Evolutionary conservation across 2,888 invertebrate species (phyloP), one percentile per base, ranked within the genome.

Genomic region (Odontothrips loti): DNA sequence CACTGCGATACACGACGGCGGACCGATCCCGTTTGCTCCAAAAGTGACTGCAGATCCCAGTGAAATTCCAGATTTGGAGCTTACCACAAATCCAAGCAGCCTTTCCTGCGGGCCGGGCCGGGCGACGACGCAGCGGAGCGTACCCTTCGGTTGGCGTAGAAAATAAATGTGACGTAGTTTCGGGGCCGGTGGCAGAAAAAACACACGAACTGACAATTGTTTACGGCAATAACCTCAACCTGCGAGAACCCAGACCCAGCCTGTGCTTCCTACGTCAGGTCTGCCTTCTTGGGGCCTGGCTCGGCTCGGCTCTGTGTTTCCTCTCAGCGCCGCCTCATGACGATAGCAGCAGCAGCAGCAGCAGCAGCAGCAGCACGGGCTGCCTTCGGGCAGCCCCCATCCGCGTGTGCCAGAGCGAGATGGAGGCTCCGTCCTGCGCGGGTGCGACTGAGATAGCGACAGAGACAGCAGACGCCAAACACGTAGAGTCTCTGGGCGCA

Each of bases 201-300:
- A 68, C n/a, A 75, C 68, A 75, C 68, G n/a, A 9, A 9, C 23
- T 75, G 68, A 75, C 68, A 75, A 75, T 75, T 75, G 68, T 75
- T 75, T 75, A 75, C 68, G 23, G 27, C 27, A 75, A 75, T 75
- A 75, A 75, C 68, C 68, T 75, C 68, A 75, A 75, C 68, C 68
- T 27, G 68, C 23, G 27, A 75, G 68, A 75, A 23, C 68, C 27
- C 68, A 51, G 68, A 68, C 23, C 68, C 68, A 58, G 58, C 58
- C 58, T 58, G 68, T 27, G 68, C 68, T 75, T 75, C 68, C 68
- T 9, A 27, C 68, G 9, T n/a, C 23, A 12, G n/a, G 11, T 27
- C 68, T 68, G 9, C 23, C 23, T 23, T n/a, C 27, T 27, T 27
- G 12, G 23, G 12, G 23, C 68, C 23, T 11, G 11, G 23, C 68